Evolutionary conservation across 2,888 invertebrate species (phyloP).

Genomic region (Hirtodrosophila confusa): DNA sequence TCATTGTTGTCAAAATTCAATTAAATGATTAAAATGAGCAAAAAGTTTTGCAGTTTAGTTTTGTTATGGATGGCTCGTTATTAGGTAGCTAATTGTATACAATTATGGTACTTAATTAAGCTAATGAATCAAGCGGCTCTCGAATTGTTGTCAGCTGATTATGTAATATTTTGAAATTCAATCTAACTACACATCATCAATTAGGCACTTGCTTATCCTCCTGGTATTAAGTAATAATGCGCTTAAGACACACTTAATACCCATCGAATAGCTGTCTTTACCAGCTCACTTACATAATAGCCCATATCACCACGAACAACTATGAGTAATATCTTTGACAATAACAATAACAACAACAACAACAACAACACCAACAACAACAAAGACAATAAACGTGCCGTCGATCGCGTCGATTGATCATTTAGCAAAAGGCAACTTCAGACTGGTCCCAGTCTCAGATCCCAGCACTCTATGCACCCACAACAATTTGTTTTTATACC

Average conservation of each 20-base stretch:
- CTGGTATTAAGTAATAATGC: conserved; percentile 10
- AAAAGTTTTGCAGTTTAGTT: conserved; percentile 45
- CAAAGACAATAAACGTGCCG: conserved; percentile 56
- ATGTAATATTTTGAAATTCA: conserved; percentile 29
- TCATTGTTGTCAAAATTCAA: conserved; percentile 61
- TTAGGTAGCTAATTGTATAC: conserved; percentile 46
- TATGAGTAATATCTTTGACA: conserved; percentile 56
- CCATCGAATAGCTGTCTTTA: conserved; percentile 26
- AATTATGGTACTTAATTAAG: conserved; percentile 41
- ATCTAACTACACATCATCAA: conserved; percentile 24
- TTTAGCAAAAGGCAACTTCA: conserved; percentile 55
- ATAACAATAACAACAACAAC: conserved; percentile 14
- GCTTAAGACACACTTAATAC: conserved; percentile 16
- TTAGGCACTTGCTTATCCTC: conserved; percentile 22
- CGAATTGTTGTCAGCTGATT: conserved; percentile 9
- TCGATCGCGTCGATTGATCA: conserved; percentile 81
- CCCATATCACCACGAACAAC: conserved; percentile 44
- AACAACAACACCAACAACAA: conserved; percentile 23
- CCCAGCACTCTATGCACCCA: conserved; percentile 14
- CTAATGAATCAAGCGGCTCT: conserved; percentile 43
- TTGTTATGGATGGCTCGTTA: conserved; percentile 33
- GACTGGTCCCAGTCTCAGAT: conserved; percentile 31
- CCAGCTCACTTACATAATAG: conserved; percentile 59
- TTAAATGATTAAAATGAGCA: conserved; percentile 66
- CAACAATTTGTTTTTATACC: conserved; percentile 13